Percentiles rank a stretch among this genome's conserved stretches.
Conservation (phyloP, 2,888 invertebrate genomes). For the Hybos culiciformis region DNA sequence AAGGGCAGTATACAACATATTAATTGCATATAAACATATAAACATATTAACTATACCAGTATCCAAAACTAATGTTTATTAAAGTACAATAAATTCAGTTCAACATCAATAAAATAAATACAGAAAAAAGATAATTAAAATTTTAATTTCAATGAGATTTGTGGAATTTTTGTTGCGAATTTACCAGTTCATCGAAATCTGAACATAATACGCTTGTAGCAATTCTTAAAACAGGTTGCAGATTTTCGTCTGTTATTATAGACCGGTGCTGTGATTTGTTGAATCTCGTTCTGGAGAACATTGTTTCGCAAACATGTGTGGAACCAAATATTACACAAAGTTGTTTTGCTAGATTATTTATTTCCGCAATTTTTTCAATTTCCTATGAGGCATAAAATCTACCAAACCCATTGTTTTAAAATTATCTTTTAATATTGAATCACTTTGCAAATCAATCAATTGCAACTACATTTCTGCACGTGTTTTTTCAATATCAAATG, state of each 20-base stretch:
- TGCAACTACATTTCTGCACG: background rate
- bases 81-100: no score
- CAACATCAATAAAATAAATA: no score
- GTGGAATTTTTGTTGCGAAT: no score
- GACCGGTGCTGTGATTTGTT: background rate
- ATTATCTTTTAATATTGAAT: background rate
- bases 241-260: background rate
- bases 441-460: background rate
- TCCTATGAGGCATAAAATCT: background rate
- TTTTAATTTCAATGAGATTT: no score
- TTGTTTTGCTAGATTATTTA: background rate
- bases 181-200: background rate
- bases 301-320: background rate
- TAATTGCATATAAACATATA: no score
- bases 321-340: no score
- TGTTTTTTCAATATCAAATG: background rate
- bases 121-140: no score
- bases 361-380: background rate
- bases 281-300: background rate
- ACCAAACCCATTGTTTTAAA: background rate
- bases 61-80: no score
- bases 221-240: background rate
- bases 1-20: no score
- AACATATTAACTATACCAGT: no score
- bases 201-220: background rate